Evolutionary conservation across 2,888 invertebrate genomes (phyloP).

Genomic region (Kryphioiulus occultus): DNA sequence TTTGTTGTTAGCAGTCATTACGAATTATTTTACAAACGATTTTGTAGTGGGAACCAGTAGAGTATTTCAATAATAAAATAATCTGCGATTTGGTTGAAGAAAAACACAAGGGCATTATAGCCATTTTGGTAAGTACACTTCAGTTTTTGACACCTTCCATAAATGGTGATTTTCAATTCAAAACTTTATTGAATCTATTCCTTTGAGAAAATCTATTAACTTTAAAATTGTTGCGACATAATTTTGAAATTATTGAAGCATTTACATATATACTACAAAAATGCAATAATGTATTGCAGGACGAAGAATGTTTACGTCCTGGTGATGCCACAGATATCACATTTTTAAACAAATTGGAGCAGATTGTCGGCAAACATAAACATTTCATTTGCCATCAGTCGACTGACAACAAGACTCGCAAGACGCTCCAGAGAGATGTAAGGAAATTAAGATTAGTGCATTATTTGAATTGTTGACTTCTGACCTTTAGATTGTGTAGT

Average conservation of each 20-base stretch:
- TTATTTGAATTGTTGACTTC: too few species aligned
- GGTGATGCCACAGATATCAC: conserved; percentile 85
- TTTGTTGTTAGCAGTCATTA: background rate
- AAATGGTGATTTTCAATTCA: too few species aligned
- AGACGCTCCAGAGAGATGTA: conserved; percentile 83
- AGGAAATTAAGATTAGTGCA: conserved; percentile 48
- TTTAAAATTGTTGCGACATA: too few species aligned
- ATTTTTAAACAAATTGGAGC: conserved; percentile 80
- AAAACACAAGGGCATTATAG: conserved; percentile 76
- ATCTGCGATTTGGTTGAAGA: conserved; percentile 93
- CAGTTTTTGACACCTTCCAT: background rate
- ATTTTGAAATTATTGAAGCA: too few species aligned
- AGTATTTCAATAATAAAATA: conserved; percentile 91
- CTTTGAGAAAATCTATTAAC: too few species aligned
- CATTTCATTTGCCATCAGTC: conserved; percentile 86
- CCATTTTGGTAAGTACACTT: conserved; percentile 59
- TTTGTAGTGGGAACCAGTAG: conserved; percentile 78
- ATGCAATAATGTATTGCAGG: conserved; percentile 62
- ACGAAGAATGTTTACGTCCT: conserved; percentile 91
- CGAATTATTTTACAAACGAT: conserved; percentile 30
- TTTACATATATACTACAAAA: too few species aligned
- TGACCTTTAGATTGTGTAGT: too few species aligned
- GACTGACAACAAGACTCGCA: conserved; percentile 77
- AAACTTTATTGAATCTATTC: too few species aligned
- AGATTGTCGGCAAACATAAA: conserved; percentile 75